Conservation (phyloP, 2,888 invertebrate species). For the Temnothorax ravouxi region DNA sequence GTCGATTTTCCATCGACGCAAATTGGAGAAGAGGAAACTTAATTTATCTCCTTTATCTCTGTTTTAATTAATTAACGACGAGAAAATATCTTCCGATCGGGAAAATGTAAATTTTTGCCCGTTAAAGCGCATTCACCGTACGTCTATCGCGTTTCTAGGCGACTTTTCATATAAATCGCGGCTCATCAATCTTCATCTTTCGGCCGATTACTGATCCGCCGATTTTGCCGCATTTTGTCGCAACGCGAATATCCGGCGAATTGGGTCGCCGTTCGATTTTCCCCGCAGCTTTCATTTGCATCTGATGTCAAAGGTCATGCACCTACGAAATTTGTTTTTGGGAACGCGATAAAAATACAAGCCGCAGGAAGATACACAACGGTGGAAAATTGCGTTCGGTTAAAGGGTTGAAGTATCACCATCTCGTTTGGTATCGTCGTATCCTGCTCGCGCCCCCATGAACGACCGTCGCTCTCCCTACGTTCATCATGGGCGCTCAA, state of each 20-base stretch:
- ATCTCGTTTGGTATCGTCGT: constrained; percentile 20
- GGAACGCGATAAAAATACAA: constrained; percentile 65
- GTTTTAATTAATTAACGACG: constrained; percentile 8
- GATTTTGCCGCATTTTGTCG: constrained; percentile 13
- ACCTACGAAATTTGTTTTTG: constrained; percentile 64
- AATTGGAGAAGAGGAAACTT: not conserved
- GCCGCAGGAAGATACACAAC: constrained; percentile 58
- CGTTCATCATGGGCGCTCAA: constrained; percentile 50
- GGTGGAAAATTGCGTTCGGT: constrained; percentile 68
- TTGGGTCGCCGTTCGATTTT: constrained; percentile 28
- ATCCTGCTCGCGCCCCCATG: constrained; percentile 19
- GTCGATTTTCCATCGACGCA: not conserved
- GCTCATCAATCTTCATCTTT: constrained; percentile 46
- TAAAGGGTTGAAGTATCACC: constrained; percentile 61
- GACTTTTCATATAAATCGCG: constrained; percentile 32
- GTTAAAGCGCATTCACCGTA: not conserved
- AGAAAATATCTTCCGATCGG: constrained; percentile 18
- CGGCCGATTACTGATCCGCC: constrained; percentile 29
- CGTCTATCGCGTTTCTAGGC: not conserved
- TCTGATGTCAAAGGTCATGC: constrained; percentile 59
- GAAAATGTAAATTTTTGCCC: constrained; percentile 12
- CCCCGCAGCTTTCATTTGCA: constrained; percentile 47
- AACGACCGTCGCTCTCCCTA: constrained; percentile 20
- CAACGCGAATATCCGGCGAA: constrained; percentile 33
- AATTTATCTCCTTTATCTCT: not conserved